Conservation (phyloP, 2,797 vertebrate species). For the Microcaecilia unicolor region DNA sequence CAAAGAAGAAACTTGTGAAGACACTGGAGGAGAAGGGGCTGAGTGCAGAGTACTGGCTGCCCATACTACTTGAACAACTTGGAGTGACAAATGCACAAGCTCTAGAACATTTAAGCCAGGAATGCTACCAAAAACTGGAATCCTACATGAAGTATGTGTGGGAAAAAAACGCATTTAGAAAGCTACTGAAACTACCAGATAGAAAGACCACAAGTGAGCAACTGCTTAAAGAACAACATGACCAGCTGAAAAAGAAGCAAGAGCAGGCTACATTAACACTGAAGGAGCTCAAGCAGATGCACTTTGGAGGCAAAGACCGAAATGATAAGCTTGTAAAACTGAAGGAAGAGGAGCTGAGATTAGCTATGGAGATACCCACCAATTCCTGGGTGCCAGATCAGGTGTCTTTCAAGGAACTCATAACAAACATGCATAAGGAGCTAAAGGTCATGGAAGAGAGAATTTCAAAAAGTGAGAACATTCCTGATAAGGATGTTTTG, state of each 20-base stretch:
- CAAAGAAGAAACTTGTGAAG: background rate
- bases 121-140: constrained; percentile 26
- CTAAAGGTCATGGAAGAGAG: background rate
- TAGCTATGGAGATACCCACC: constrained; percentile 11
- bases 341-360: constrained; percentile 14
- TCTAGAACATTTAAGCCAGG: constrained; percentile 14
- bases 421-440: background rate
- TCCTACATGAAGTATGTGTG: background rate
- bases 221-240: background rate
- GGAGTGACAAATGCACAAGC: constrained; percentile 10
- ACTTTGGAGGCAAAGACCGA: background rate
- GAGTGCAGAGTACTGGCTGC: background rate
- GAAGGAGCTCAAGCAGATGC: constrained; percentile 2
- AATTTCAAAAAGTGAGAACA: background rate
- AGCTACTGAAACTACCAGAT: background rate
- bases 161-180: constrained; percentile 17
- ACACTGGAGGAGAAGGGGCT: background rate
- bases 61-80: background rate
- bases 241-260: background rate
- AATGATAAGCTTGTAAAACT: background rate
- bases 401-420: background rate
- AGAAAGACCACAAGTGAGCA: background rate
- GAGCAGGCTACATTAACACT: background rate
- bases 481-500: constrained; percentile 29
- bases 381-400: background rate